These are phyloP conservation scores for Drosophila formosana DNA, from an alignment of 2,888 invertebrate species.

Conservation along the genomic window DNA sequence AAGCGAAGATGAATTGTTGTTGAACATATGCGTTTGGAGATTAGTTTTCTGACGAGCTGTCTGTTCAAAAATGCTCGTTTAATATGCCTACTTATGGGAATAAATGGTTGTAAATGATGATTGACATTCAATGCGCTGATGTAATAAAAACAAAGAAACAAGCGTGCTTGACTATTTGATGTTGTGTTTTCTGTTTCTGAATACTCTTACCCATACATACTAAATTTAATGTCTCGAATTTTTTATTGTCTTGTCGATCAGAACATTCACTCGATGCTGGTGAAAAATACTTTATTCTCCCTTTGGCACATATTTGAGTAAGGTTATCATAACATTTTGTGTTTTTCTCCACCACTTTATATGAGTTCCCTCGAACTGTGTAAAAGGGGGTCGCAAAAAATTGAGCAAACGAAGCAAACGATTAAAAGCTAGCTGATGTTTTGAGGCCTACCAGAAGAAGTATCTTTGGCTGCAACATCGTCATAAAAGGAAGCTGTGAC, in stretches of 20 bases:
- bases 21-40: neutral
- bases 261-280: neutral
- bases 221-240: neutral
- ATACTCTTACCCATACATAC: conserved; percentile 1
- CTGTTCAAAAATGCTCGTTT: neutral
- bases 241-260: neutral
- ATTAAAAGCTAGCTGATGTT: conserved; percentile 55
- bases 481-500: conserved; percentile 63
- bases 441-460: conserved; percentile 31
- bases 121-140: conserved; percentile 57
- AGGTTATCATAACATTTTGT: neutral
- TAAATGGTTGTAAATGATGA: conserved; percentile 63
- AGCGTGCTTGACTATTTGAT: conserved; percentile 1
- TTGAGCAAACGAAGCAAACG: conserved; percentile 50
- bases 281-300: neutral
- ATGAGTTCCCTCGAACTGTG: neutral
- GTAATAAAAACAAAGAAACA: conserved; percentile 9
- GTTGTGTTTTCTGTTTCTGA: neutral
- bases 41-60: neutral
- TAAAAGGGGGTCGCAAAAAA: conserved; percentile 6
- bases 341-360: neutral
- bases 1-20: neutral
- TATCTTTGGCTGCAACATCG: conserved; percentile 55
- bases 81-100: conserved; percentile 43
- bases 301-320: neutral